Base-by-base conservation (phyloP, 2,888 invertebrate species). In the Hydroisotoma schaefferi region DNA sequence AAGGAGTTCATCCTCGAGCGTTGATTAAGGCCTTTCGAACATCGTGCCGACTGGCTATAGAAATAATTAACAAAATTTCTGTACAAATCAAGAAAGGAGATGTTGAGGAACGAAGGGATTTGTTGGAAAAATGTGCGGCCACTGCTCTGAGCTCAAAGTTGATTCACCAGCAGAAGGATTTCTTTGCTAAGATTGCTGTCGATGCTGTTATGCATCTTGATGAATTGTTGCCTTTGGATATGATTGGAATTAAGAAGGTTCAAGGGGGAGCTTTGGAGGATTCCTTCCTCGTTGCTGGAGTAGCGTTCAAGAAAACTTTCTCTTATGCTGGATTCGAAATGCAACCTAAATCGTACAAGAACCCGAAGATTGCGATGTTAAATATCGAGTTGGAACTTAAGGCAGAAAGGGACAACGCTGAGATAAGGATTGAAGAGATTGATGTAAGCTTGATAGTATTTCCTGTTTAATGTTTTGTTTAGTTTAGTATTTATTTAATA, bases 251-350 rank as follows among this genome's bases (percentile, higher is more conserved):
- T 73, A 99, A 99, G 80, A 98, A 99, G 78, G 88, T 97, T 2
- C 80, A 79, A 67, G 83, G 83, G 63, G 84, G 84, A 51, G 77
- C 79, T 40, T 73, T 81, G 25, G 80, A 81, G 73, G 98, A 99
- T 71, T 97, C 97, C 0, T 81, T 87, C 74, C 80, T 99, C 3
- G 87, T 99, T 0, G 84, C 87, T 4, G 95, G 99, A 15, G 98
- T 99, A 1, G 95, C 98, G 0, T 99, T 99, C 78, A 98, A 99
- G 80, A 99, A 99, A 80, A 98, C 99, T 0, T 99, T 99, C 81
- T 95, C 97, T 0, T 99, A 99, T 76, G 99, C 99, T 68, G 99
- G 99, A 10, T 99, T 99, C 77, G 98, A 99, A 81, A 99, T 99
- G 99, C 99, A 99, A 75, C 95, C 94, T 1, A 99, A 99, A 80